A percentile compares a stretch with the other conserved stretches of the same genome.
phyloP scores from a whole-genome alignment of 1,140 invertebrate genomes.

The Sminthurides bifidus region DNA sequence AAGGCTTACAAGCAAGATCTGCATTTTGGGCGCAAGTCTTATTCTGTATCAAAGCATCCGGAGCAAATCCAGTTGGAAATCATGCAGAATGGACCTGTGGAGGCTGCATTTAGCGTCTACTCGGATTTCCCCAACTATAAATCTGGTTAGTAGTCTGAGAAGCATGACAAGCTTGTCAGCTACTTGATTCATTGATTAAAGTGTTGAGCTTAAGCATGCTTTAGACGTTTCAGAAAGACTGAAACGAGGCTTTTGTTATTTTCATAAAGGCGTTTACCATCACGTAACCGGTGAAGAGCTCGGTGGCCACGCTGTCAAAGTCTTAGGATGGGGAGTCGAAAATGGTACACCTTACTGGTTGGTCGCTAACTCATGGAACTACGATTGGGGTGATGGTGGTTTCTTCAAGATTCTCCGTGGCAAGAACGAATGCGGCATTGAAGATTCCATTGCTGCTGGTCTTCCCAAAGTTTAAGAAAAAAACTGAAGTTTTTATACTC shows the following conservation, averaged over 20 bases:
- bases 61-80: conserved; percentile 71
- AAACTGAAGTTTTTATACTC: conserved; percentile 51
- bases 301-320: conserved; percentile 80
- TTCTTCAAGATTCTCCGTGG: conserved; percentile 81
- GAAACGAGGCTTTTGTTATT: neutral
- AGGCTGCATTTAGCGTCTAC: conserved; percentile 80
- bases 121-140: conserved; percentile 77
- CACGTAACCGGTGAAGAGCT: conserved; percentile 59
- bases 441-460: conserved; percentile 63
- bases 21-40: conserved; percentile 59
- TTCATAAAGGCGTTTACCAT: conserved; percentile 61
- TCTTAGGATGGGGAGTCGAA: conserved; percentile 78
- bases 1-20: conserved; percentile 67
- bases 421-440: conserved; percentile 78
- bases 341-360: conserved; percentile 73
- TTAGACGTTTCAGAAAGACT: neutral
- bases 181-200: neutral
- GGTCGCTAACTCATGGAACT: conserved; percentile 85
- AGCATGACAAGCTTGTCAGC: too few species aligned
- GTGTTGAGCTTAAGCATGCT: neutral
- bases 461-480: conserved; percentile 41
- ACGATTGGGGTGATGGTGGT: conserved; percentile 72
- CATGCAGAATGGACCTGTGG: conserved; percentile 79
- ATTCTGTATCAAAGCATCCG: conserved; percentile 52
- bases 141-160: conserved; percentile 45